Evolutionary conservation across 2,888 invertebrate genomes (phyloP).

Genomic region (Tetragonula carbonaria): DNA sequence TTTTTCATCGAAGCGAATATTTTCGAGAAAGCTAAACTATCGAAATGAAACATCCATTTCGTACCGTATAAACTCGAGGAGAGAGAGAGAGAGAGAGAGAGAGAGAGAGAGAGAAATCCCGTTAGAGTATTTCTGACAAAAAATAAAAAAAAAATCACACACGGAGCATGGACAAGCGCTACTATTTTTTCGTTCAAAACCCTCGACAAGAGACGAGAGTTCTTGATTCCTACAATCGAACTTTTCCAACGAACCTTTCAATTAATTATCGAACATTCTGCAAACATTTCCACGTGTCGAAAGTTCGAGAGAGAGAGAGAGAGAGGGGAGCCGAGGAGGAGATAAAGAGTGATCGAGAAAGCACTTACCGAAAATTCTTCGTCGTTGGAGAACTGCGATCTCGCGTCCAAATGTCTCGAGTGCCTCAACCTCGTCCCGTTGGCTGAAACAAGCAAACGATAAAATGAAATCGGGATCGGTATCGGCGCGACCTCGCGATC

Average conservation of each 20-base stretch:
- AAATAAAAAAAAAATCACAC: neutral
- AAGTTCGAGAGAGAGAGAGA: constrained; percentile 34
- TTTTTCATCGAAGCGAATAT: too few relatives aligned
- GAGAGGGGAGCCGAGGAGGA: constrained; percentile 13
- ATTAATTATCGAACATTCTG: neutral
- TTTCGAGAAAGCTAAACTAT: neutral
- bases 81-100: too few relatives aligned
- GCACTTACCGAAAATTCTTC: constrained; percentile 78
- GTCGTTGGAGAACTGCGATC: constrained; percentile 71
- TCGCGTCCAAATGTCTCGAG: constrained; percentile 80
- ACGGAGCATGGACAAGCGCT: neutral
- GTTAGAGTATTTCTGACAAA: too few relatives aligned
- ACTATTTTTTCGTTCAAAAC: neutral
- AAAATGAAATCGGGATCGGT: constrained; percentile 21
- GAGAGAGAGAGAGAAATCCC: too few relatives aligned
- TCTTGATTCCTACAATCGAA: neutral
- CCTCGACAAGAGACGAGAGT: neutral
- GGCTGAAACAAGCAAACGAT: constrained; percentile 74
- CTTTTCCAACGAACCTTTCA: neutral
- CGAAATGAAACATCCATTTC: neutral
- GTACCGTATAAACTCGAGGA: neutral
- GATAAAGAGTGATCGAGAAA: constrained; percentile 55
- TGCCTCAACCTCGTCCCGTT: constrained; percentile 81
- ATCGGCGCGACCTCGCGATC: neutral
- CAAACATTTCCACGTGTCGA: neutral